These are phyloP conservation scores for Oreotragus oreotragus DNA, from an alignment of 2,113 vertebrate genomes.

Conservation along the genomic window DNA sequence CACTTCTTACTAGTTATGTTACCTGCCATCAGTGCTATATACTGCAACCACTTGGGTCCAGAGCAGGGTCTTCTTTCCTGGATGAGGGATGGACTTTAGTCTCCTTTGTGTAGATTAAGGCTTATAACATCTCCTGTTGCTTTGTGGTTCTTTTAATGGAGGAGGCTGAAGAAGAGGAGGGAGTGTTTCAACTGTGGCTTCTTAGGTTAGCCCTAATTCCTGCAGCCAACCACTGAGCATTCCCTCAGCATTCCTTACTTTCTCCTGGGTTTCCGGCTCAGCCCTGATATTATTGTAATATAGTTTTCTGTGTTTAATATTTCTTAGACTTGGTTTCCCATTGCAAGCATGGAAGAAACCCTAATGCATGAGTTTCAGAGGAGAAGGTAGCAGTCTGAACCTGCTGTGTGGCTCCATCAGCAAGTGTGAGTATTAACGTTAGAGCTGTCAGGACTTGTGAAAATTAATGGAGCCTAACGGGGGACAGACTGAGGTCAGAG, in stretches of 20 bases:
- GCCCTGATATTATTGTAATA: constrained; percentile 78
- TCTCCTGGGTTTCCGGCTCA: constrained; percentile 77
- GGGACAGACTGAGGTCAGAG: constrained; percentile 84
- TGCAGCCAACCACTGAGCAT: neutral
- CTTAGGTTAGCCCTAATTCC: neutral
- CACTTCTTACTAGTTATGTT: neutral
- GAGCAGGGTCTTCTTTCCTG: neutral
- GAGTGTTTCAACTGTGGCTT: neutral
- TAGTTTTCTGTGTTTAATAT: constrained; percentile 88
- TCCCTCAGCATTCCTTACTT: constrained; percentile 57
- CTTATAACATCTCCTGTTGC: neutral
- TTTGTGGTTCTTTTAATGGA: neutral
- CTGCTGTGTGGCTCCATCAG: constrained; percentile 85
- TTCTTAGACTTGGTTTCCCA: constrained; percentile 87
- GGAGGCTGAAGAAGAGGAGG: neutral
- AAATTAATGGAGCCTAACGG: constrained; percentile 85
- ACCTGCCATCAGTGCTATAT: rapidly evolving
- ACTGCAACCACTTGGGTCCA: rapidly evolving
- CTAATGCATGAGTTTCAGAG: constrained; percentile 86
- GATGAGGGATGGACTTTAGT: neutral
- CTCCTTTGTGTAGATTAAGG: neutral
- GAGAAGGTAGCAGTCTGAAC: constrained; percentile 85
- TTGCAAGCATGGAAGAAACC: constrained; percentile 86
- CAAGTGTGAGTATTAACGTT: constrained; percentile 86
- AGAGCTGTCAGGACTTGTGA: constrained; percentile 84